phyloP scores from a whole-genome alignment of 1,140 invertebrate species.

The Eupristina koningsbergeri region DNA sequence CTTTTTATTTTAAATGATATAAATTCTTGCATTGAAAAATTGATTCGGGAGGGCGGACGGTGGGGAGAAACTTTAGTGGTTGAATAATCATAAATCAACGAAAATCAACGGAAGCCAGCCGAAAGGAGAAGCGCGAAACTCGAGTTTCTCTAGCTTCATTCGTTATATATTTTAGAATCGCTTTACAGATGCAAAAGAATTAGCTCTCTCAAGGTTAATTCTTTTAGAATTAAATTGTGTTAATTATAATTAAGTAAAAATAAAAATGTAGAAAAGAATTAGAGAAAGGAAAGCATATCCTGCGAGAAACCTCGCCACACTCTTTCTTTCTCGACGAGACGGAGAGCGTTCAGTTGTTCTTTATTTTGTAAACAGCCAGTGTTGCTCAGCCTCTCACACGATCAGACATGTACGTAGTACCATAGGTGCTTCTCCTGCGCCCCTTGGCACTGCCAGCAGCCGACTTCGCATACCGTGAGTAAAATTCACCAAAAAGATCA shows the following conservation, averaged over 20 bases:
- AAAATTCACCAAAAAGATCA: slow-evolving; percentile 63
- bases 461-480: slow-evolving; percentile 70
- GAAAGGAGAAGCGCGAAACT: slow-evolving; percentile 48
- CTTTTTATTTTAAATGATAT: slow-evolving; percentile 37
- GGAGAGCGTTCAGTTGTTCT: slow-evolving; percentile 71
- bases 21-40: slow-evolving; percentile 37
- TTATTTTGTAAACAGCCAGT: slow-evolving; percentile 71
- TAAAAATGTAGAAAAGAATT: slow-evolving; percentile 36
- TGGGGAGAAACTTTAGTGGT: slow-evolving; percentile 24
- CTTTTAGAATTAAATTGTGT: slow-evolving; percentile 32
- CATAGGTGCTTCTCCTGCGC: slow-evolving; percentile 69
- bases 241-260: slow-evolving; percentile 42
- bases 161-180: slow-evolving; percentile 44
- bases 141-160: slow-evolving; percentile 45
- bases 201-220: slow-evolving; percentile 39
- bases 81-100: slow-evolving; percentile 38
- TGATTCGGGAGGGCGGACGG: slow-evolving; percentile 11
- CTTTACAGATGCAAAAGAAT: slow-evolving; percentile 34
- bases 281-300: slow-evolving; percentile 41
- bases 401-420: slow-evolving; percentile 71
- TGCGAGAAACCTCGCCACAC: slow-evolving; percentile 45
- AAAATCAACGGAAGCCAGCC: slow-evolving; percentile 49
- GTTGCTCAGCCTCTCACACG: slow-evolving; percentile 64
- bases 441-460: slow-evolving; percentile 68
- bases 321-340: slow-evolving; percentile 51